These are phyloP conservation scores for Mimumesa dahlbomi DNA, from an alignment of 2,888 invertebrate species.

Conservation along the genomic window DNA sequence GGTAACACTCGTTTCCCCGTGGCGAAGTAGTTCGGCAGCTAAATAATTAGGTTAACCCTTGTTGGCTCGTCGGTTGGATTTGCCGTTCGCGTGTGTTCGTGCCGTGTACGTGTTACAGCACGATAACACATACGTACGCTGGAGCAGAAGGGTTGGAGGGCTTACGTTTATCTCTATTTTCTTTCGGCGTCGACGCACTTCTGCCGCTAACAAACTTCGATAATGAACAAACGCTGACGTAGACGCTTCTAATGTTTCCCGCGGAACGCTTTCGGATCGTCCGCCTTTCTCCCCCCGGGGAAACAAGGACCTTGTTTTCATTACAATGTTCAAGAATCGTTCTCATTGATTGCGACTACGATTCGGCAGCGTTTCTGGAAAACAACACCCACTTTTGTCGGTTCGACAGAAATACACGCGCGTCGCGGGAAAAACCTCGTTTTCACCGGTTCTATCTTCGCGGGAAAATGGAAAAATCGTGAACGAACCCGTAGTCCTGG, in stretches of 20 bases:
- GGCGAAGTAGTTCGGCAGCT: slow-evolving; percentile 66
- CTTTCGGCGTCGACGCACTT: slow-evolving; percentile 33
- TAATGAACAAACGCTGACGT: slow-evolving; percentile 53
- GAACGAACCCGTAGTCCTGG: no score
- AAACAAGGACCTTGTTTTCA: slow-evolving; percentile 5
- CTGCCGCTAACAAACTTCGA: slow-evolving; percentile 45
- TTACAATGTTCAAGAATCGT: slow-evolving; percentile 11
- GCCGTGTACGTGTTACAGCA: slow-evolving; percentile 25
- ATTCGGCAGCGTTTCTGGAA: no score
- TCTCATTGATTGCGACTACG: background rate
- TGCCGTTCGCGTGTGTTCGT: slow-evolving; percentile 42
- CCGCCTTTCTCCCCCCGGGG: background rate
- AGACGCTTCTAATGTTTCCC: slow-evolving; percentile 30
- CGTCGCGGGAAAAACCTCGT: no score
- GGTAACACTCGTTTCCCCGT: slow-evolving; percentile 67
- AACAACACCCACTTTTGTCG: no score
- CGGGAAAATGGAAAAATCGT: no score
- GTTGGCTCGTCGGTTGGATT: slow-evolving; percentile 64
- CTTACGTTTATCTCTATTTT: slow-evolving; percentile 49
- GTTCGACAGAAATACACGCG: no score
- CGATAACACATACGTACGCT: slow-evolving; percentile 32
- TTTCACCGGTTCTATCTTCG: no score
- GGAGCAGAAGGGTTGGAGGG: slow-evolving; percentile 27
- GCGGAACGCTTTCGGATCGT: background rate
- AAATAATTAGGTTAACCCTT: slow-evolving; percentile 75